These are phyloP conservation scores for Cyanoramphus novaezelandiae DNA, from an alignment of 2,113 vertebrate species.

Conservation along the genomic window DNA sequence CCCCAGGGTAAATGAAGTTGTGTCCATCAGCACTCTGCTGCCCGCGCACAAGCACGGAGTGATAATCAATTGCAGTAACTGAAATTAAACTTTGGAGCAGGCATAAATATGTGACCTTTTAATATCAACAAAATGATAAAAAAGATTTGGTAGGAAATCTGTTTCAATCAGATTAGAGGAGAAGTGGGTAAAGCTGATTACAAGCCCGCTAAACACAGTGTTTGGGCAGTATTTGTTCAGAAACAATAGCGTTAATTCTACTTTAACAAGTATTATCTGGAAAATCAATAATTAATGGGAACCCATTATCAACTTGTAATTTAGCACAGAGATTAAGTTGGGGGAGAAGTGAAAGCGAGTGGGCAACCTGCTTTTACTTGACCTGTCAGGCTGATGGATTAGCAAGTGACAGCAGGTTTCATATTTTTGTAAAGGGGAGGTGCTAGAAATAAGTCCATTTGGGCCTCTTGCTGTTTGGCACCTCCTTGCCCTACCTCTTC, in stretches of 20 bases:
- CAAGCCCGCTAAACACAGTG: conserved; percentile 78
- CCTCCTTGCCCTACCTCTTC: background rate
- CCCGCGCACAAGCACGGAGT: background rate
- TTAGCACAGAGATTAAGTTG: conserved; percentile 14
- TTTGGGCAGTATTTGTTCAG: conserved; percentile 78
- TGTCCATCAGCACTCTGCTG: background rate
- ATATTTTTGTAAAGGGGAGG: background rate
- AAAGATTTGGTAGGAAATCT: conserved; percentile 85
- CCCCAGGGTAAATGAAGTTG: conserved; percentile 31
- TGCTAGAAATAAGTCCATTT: conserved; percentile 34
- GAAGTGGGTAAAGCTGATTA: conserved; percentile 90
- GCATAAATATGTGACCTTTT: conserved; percentile 80
- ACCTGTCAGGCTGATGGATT: conserved; percentile 47
- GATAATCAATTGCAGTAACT: conserved; percentile 66
- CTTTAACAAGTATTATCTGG: conserved; percentile 77
- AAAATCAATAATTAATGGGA: conserved; percentile 79
- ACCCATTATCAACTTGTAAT: conserved; percentile 65
- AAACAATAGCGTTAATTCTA: conserved; percentile 81
- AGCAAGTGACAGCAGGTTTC: background rate
- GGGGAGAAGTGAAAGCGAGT: conserved; percentile 46
- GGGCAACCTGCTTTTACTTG: conserved; percentile 60
- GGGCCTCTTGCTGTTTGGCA: background rate
- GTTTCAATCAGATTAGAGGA: conserved; percentile 85
- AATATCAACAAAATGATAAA: conserved; percentile 83
- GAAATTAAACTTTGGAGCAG: conserved; percentile 75